A percentile compares a stretch with the other conserved stretches of the same genome.
phyloP scores from a whole-genome alignment of 1,140 invertebrate species.

The Drosophila pachea region DNA sequence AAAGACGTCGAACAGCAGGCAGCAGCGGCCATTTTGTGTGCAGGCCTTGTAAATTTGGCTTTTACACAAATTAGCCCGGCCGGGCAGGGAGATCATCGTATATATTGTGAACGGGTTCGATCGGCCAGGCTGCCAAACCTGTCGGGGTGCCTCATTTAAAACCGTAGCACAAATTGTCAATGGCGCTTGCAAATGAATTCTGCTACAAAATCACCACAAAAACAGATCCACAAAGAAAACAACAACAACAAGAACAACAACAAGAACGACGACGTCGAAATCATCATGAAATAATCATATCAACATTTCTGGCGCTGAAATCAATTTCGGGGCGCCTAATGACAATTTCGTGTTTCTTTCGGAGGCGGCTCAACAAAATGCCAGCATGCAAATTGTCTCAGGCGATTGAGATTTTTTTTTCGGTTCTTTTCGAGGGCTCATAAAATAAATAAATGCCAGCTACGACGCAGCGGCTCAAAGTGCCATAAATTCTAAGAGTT shows the following conservation, averaged over 20 bases:
- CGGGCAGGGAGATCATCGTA: conserved; percentile 45
- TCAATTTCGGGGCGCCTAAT: conserved; percentile 54
- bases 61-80: conserved; percentile 65
- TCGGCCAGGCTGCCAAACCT: conserved; percentile 58
- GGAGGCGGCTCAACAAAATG: conserved; percentile 58
- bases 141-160: conserved; percentile 57
- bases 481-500: conserved; percentile 74
- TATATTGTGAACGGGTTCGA: conserved; percentile 70
- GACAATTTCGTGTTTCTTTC: conserved; percentile 67
- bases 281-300: conserved; percentile 49
- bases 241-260: not conserved
- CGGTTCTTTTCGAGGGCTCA: conserved; percentile 26
- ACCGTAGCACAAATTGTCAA: conserved; percentile 40
- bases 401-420: conserved; percentile 27
- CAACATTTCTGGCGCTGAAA: conserved; percentile 39
- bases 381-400: conserved; percentile 62
- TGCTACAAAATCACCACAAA: not conserved
- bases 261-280: not conserved
- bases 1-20: conserved; percentile 30
- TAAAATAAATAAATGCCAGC: conserved; percentile 63
- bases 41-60: conserved; percentile 67
- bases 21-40: conserved; percentile 33
- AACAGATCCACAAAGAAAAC: not conserved
- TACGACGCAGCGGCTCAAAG: conserved; percentile 35
- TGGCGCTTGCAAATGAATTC: conserved; percentile 49